A percentile compares a stretch with the other conserved stretches of the same genome.
These are phyloP conservation scores for Sebastes variabilis DNA, from an alignment of 2,797 vertebrate species.

Conservation along the genomic window DNA sequence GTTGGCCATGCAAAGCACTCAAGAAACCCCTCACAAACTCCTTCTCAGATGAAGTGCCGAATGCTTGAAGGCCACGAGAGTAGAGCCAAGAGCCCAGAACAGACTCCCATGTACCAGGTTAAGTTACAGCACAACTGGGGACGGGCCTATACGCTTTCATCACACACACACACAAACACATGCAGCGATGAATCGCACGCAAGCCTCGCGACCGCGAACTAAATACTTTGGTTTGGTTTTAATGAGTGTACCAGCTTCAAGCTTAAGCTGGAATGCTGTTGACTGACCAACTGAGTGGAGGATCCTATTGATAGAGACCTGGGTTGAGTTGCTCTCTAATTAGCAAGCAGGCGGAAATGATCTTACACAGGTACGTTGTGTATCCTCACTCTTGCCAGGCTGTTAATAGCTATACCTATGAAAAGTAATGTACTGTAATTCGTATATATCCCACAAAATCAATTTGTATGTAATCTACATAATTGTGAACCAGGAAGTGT, in stretches of 20 bases:
- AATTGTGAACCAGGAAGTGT: neutral
- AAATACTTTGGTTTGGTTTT: conserved; percentile 66
- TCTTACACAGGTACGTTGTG: conserved; percentile 31
- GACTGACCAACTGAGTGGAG: conserved; percentile 64
- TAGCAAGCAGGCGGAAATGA: conserved; percentile 53
- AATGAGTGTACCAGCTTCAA: conserved; percentile 67
- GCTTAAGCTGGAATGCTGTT: conserved; percentile 73
- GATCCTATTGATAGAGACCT: conserved; percentile 58
- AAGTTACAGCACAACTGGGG: conserved; percentile 62
- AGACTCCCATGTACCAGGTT: conserved; percentile 58
- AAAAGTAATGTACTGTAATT: neutral
- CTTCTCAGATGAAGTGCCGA: conserved; percentile 54
- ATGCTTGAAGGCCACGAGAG: conserved; percentile 49
- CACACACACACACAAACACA: conserved; percentile 24
- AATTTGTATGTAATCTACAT: neutral
- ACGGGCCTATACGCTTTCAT: conserved; percentile 31
- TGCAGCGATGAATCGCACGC: conserved; percentile 37
- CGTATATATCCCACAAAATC: neutral
- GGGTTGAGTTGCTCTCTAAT: conserved; percentile 71
- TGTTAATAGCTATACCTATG: neutral
- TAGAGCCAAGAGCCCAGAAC: conserved; percentile 65
- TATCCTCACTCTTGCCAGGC: neutral
- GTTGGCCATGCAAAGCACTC: conserved; percentile 21
- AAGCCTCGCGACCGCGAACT: conserved; percentile 42
- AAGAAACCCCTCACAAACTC: conserved; percentile 26